Base-by-base conservation (phyloP, 2,113 vertebrate genomes). In the Excalfactoria chinensis region DNA sequence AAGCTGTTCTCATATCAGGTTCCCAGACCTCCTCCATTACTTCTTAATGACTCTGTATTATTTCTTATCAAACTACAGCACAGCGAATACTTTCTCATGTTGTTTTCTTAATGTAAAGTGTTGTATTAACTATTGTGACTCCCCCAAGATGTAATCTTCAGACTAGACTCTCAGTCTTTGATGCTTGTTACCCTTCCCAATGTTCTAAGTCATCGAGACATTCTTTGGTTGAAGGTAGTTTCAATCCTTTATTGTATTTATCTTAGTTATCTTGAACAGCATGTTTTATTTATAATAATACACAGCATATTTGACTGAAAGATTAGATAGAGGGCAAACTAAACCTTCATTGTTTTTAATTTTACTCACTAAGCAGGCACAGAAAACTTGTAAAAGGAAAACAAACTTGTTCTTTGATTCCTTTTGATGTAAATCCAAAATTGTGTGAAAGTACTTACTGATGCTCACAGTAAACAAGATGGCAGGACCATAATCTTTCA, bases 321-420 rank as follows among this genome's bases (percentile, higher is more conserved):
- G 86, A 75, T 93, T 90, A 92, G 74, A 89, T 69, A 94, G 44
- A 40, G 13, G 48, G 19, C 35, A 82, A 49, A 41, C 56, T 8
- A 87, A 89, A 89, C 71, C 58, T 68, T 73, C 55, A 8, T 21
- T 19, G 41, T 9, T 67, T 15, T 1, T 71, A 44, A 9, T 81
- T 87, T 79, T 92, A 34, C 26, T 84, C 21, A 60, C 32, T 78
- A 22, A 71, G 35, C 28, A 68, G 58, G 74, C 48, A 58, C 25
- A 43, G 35, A 89, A 43, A 73, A 74, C 58, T 11, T 19, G 11
- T 12, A 44, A 74, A 58, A 66, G 9, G 11, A 44, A 74, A 58
- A 69, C 40, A 1, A 75, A 32, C 7, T 78, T 87, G 48, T 25
- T 86, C 11, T 62, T 60, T 48, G 17, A 21, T 69, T 49, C 35